A percentile compares a stretch with the other conserved stretches of the same genome.
These are phyloP conservation scores for Argyresthia goedartella DNA, from an alignment of 2,888 invertebrate genomes.

Conservation along the genomic window DNA sequence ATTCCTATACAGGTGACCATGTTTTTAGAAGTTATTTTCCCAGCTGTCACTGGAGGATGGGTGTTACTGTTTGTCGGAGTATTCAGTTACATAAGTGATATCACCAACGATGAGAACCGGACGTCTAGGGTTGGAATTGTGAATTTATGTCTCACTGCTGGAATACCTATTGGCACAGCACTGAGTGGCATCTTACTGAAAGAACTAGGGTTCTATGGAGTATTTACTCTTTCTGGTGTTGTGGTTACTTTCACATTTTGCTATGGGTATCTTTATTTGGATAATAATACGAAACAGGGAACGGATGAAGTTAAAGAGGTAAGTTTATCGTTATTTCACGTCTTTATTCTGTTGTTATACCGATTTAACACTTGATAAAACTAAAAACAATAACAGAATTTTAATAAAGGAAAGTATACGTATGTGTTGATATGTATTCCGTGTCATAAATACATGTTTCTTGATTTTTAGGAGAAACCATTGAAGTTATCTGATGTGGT, in stretches of 20 bases:
- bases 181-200: slow-evolving; percentile 63
- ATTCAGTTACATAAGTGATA: slow-evolving; percentile 73
- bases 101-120: slow-evolving; percentile 63
- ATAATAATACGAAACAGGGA: slow-evolving; percentile 39
- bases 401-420: no score
- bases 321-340: no score
- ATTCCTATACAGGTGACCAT: slow-evolving; percentile 66
- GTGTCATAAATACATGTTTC: no score
- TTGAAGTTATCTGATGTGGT: slow-evolving; percentile 31
- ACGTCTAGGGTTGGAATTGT: slow-evolving; percentile 73
- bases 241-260: slow-evolving; percentile 50
- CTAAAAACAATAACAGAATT: no score
- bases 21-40: slow-evolving; percentile 64
- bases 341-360: no score
- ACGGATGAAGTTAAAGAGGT: slow-evolving; percentile 31
- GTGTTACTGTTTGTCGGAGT: slow-evolving; percentile 68
- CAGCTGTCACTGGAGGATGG: slow-evolving; percentile 67
- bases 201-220: slow-evolving; percentile 49
- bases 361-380: no score
- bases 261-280: slow-evolving; percentile 41
- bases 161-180: slow-evolving; percentile 68
- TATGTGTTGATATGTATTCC: no score
- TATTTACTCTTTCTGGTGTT: slow-evolving; percentile 38
- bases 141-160: slow-evolving; percentile 70
- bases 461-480: slow-evolving; percentile 31